Evolutionary conservation across 2,888 invertebrate species (phyloP).

Genomic region (Cynaeus angustus): DNA sequence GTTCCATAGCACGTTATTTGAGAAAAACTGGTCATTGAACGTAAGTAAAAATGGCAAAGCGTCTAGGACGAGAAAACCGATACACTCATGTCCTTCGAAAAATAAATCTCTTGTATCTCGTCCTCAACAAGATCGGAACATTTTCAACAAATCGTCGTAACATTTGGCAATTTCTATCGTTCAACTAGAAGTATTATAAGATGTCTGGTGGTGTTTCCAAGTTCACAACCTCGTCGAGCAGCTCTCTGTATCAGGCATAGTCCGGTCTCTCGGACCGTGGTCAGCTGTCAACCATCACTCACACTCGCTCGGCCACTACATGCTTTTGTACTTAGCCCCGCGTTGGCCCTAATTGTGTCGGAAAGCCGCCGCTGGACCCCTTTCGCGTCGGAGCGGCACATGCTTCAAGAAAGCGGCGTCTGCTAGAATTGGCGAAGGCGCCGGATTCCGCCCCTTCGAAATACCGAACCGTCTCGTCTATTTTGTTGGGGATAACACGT

Average conservation of each 20-base stretch:
- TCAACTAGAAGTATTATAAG: slow-evolving; percentile 8
- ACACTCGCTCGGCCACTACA: slow-evolving; percentile 71
- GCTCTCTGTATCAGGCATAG: slow-evolving; percentile 16
- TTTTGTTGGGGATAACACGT: slow-evolving; percentile 54
- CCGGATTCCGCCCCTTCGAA: slow-evolving; percentile 52
- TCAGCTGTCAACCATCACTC: slow-evolving; percentile 73
- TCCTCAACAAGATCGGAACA: not conserved
- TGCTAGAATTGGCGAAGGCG: slow-evolving; percentile 53
- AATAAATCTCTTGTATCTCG: not conserved
- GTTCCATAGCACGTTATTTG: too few relatives aligned
- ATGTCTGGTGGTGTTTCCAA: slow-evolving; percentile 35
- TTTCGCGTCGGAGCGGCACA: slow-evolving; percentile 60
- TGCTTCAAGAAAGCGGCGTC: slow-evolving; percentile 38
- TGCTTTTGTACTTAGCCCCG: slow-evolving; percentile 73
- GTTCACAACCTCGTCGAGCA: slow-evolving; percentile 43
- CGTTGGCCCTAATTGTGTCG: slow-evolving; percentile 71
- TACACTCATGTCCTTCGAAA: slow-evolving; percentile 5
- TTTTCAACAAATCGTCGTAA: slow-evolving; percentile 30
- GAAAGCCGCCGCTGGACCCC: slow-evolving; percentile 64
- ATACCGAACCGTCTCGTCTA: slow-evolving; percentile 50
- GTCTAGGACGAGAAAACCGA: not conserved
- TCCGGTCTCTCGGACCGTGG: slow-evolving; percentile 67
- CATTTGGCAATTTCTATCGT: slow-evolving; percentile 6
- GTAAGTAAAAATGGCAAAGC: too few relatives aligned
- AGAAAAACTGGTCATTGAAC: too few relatives aligned